Evolutionary conservation across 2,888 invertebrate species (phyloP).

Genomic region (Tetanocera ferruginea): DNA sequence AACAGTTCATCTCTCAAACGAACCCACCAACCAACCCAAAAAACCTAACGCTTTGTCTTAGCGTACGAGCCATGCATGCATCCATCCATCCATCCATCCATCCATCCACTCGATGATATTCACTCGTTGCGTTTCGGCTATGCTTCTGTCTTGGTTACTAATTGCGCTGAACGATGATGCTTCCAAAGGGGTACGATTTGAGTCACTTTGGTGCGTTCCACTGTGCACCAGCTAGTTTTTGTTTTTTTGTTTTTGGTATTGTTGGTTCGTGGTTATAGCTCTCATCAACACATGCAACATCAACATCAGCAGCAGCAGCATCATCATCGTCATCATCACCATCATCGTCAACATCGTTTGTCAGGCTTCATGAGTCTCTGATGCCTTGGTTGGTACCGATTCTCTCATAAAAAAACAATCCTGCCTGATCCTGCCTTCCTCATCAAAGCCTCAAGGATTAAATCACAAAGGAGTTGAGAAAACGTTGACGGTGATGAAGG

Average conservation of each 20-base stretch:
- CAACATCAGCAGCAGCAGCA: slow-evolving; percentile 1
- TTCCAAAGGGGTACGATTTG: background rate
- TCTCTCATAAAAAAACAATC: background rate
- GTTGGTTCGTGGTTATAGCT: background rate
- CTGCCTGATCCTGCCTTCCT: background rate
- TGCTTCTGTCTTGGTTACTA: background rate
- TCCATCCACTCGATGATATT: background rate
- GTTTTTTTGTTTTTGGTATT: background rate
- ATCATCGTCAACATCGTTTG: background rate
- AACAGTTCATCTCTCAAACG: background rate
- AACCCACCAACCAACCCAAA: background rate
- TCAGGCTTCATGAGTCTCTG: background rate
- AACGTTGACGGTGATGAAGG: background rate
- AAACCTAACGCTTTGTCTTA: background rate
- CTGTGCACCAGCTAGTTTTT: background rate
- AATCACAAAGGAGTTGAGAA: slow-evolving; percentile 28
- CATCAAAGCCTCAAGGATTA: slow-evolving; percentile 11
- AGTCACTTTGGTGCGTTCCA: background rate
- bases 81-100: no score
- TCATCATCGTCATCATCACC: background rate
- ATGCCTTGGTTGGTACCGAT: background rate
- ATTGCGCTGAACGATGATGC: slow-evolving; percentile 16
- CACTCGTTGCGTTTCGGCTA: background rate
- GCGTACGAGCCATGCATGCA: no score
- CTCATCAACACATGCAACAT: slow-evolving; percentile 13